Percentiles rank a stretch among this genome's conserved stretches.
phyloP scores from a whole-genome alignment of 2,797 vertebrate species.

The Chelmon rostratus region DNA sequence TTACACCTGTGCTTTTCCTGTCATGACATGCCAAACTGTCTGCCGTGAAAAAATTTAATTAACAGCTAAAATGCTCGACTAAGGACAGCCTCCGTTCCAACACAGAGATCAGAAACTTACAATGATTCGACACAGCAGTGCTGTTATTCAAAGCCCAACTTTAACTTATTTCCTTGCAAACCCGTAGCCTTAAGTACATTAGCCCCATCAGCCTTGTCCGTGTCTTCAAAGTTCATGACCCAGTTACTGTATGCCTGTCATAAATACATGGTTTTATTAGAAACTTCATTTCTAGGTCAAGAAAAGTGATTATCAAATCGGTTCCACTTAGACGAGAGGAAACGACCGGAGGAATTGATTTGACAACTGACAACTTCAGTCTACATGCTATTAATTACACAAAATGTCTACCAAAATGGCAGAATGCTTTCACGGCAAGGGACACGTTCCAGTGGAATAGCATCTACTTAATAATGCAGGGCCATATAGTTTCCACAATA shows the following conservation, averaged over 20 bases:
- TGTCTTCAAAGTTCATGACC: slow-evolving; percentile 15
- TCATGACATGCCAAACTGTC: slow-evolving; percentile 6
- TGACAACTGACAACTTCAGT: background rate
- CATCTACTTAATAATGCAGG: background rate
- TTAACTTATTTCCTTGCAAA: background rate
- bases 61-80: background rate
- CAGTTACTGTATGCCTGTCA: slow-evolving; percentile 6
- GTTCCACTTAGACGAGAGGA: background rate
- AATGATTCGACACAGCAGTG: background rate
- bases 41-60: background rate
- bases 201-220: background rate
- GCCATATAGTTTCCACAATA: too few relatives aligned
- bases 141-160: background rate
- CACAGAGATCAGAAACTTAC: background rate
- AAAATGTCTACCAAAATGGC: background rate
- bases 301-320: slow-evolving; percentile 30
- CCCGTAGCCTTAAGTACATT: background rate
- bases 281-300: slow-evolving; percentile 42
- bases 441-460: background rate
- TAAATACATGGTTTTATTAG: slow-evolving; percentile 13
- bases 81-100: background rate
- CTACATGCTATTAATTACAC: slow-evolving; percentile 1
- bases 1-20: background rate
- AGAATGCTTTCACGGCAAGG: background rate
- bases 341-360: too few relatives aligned